Evolutionary conservation across 2,888 invertebrate genomes (phyloP).

Genomic region (Aporophyla nigra): DNA sequence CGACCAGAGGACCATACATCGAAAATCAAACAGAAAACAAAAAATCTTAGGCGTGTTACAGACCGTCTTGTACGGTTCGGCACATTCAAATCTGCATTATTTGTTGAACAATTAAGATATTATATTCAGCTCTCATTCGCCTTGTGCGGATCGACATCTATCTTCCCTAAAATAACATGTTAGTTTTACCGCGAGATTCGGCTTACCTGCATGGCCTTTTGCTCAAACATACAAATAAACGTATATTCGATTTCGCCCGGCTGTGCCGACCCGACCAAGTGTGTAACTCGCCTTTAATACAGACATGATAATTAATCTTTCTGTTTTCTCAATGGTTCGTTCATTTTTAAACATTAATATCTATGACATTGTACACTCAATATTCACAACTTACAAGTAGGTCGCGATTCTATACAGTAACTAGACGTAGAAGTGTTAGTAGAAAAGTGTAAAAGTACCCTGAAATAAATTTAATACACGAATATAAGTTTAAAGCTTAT

Average conservation of each 20-base stretch:
- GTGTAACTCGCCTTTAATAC: neutral
- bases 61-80: neutral
- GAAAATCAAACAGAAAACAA: neutral
- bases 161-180: neutral
- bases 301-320: constrained; percentile 27
- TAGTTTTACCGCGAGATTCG: neutral
- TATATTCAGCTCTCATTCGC: neutral
- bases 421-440: constrained; percentile 67
- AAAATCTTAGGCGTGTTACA: neutral
- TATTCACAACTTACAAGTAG: constrained; percentile 54
- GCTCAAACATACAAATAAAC: neutral
- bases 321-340: constrained; percentile 27
- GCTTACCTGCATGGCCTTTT: neutral
- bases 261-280: neutral
- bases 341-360: constrained; percentile 27
- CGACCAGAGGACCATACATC: neutral
- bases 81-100: neutral
- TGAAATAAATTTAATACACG: constrained; percentile 73
- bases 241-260: neutral
- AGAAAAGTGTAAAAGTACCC: constrained; percentile 88
- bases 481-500: constrained; percentile 71
- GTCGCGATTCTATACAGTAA: constrained; percentile 55
- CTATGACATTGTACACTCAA: constrained; percentile 54
- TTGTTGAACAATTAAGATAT: neutral
- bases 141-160: neutral